These are phyloP conservation scores for Scartelaos histophorus DNA, from an alignment of 2,113 vertebrate genomes.

Conservation along the genomic window DNA sequence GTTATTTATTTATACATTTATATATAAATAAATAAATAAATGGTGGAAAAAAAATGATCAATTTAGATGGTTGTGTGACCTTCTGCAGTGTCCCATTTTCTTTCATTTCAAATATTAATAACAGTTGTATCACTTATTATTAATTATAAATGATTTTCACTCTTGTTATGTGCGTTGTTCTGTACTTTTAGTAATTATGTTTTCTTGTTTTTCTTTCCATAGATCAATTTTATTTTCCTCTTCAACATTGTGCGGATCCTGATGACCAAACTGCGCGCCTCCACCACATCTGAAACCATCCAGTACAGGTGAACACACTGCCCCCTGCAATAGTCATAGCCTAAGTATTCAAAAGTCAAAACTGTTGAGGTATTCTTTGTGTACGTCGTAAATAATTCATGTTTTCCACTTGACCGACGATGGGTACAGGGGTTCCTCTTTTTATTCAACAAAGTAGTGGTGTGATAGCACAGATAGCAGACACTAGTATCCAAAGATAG, in stretches of 20 bases:
- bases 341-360: not conserved
- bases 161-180: not conserved
- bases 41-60: too few species aligned
- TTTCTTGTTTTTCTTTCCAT: slow-evolving; percentile 30
- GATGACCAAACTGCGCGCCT: slow-evolving; percentile 94
- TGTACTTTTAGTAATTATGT: not conserved
- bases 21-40: too few species aligned
- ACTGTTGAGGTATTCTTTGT: not conserved
- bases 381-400: slow-evolving; percentile 22
- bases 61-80: too few species aligned
- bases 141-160: not conserved
- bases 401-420: not conserved
- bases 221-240: slow-evolving; percentile 97
- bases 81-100: too few species aligned
- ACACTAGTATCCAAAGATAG: not conserved
- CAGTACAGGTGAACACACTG: slow-evolving; percentile 74
- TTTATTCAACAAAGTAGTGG: not conserved
- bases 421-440: not conserved
- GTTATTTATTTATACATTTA: too few species aligned
- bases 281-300: slow-evolving; percentile 92
- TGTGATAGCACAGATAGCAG: not conserved
- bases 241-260: slow-evolving; percentile 97
- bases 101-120: too few species aligned
- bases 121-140: too few species aligned
- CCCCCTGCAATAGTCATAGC: not conserved